Evolutionary conservation across 64 coral and sea anemone species (phyloP).

Genomic region (Hydrozoanthus tunicans): DNA sequence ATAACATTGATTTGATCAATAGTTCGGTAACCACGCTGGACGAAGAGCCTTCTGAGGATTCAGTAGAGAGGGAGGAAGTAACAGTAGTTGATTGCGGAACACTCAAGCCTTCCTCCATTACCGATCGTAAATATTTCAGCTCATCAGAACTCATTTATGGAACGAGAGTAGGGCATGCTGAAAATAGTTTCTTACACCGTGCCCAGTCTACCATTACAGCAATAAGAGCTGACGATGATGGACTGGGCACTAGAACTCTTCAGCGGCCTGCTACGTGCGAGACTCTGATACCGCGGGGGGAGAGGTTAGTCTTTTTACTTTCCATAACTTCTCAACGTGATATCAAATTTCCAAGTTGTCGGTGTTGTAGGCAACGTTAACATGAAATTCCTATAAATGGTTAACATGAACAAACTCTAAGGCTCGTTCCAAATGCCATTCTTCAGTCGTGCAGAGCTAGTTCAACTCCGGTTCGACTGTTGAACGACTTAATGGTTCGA

Average conservation of each 20-base stretch:
- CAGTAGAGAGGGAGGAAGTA: constrained; percentile 42
- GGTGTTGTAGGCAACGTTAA: no score
- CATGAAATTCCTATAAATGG: neutral
- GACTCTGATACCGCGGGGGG: constrained; percentile 40
- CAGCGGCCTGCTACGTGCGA: constrained; percentile 47
- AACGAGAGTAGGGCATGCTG: neutral
- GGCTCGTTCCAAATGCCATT: neutral
- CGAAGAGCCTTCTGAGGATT: constrained; percentile 62
- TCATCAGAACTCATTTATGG: constrained; percentile 73
- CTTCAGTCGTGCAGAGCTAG: no score
- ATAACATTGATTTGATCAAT: constrained; percentile 50
- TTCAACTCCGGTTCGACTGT: no score
- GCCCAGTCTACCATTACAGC: constrained; percentile 88
- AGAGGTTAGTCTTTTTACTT: constrained; percentile 36
- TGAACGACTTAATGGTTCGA: no score
- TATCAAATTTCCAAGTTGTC: no score
- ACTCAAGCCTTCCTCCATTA: constrained; percentile 51
- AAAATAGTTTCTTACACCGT: constrained; percentile 44
- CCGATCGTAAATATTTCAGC: constrained; percentile 74
- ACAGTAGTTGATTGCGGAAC: constrained; percentile 52
- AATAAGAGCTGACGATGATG: constrained; percentile 80
- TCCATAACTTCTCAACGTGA: neutral
- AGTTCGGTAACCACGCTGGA: constrained; percentile 66
- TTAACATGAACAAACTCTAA: neutral
- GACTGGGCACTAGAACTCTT: constrained; percentile 24